Evolutionary conservation across 2,113 vertebrate genomes (phyloP), one percentile per base, ranked within the genome.

Genomic region (Megaceryle maxima): DNA sequence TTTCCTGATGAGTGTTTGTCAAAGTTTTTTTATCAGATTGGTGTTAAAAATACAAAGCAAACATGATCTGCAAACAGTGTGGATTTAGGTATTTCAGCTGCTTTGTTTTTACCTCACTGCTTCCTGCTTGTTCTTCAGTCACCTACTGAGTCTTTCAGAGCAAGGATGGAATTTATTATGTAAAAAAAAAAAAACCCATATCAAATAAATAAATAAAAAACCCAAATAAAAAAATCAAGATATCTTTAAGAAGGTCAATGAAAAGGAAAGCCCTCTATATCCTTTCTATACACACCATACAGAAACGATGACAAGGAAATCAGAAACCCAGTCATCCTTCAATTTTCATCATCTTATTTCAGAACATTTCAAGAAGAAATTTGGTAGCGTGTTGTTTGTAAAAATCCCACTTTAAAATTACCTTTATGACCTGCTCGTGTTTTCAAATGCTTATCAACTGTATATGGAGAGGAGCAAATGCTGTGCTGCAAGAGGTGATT

Each of bases 381-480:
- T 67, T 66, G 37, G 60, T 89, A n/a, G 26, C 48, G n/a, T 26
- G 18, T 48, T 37, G 41, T 82, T 92, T 76, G 81, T 78, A 77
- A 80, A 82, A 91, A 66, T 56, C 57, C 26, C 35, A 31, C 62
- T 92, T 92, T 66, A 74, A 76, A 94, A 85, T 96, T 69, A 73
- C 67, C 21, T 95, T 84, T 73, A 28, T 90, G 81, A 76, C 62
- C 93, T 24, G 53, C n/a, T 87, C 16, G 6, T 75, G 11, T 89
- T 94, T 95, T 18, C 74, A 92, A 94, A 53, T 62, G 86, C n/a
- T 83, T 87, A n/a, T 85, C 74, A 66, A 59, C 53, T 91, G 9
- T 66, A 5, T 72, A 26, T 37, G 37, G 41, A 66, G 77, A 68
- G 67, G 53, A 89, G 55, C 37, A 92, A 94, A 84, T 85, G 56